Base-by-base conservation (phyloP, 2,113 vertebrate species). In the Prunella fulvescens region DNA sequence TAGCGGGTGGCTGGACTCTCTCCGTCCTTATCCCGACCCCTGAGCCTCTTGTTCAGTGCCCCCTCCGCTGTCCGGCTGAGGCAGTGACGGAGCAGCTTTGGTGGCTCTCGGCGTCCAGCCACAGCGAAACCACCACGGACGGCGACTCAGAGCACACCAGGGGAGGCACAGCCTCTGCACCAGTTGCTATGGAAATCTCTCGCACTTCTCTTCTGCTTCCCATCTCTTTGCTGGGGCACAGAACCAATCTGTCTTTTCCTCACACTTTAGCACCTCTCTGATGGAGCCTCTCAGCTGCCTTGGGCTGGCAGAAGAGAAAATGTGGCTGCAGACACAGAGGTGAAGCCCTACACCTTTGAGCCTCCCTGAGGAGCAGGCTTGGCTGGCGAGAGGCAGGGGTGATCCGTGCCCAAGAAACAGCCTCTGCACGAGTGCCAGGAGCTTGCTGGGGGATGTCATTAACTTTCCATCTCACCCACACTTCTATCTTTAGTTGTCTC, bases 171-270 rank as follows among this genome's bases (percentile, higher is more conserved):
- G 87, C n/a, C 44, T 82, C 74, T 84, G 81, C 56, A 22, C 62
- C 66, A 24, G 95, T 94, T 95, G 90, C 96, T 94, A 94, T 92
- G 82, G 95, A 85, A 94, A 95, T 96, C 66, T 57, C 71, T 69
- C 57, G 54, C 47, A 35, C 56, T 93, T 65, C 70, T 79, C 44
- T 86, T 50, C 50, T 85, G 87, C 37, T 74, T 67, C 71, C 64
- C 70, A 14, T 85, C 65, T 81, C 2, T 64, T 89, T 81, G 7
- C 35, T 60, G 70, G 69, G 74, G 25, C n/a, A 28, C 82, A 58
- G 44, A 79, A 92, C 1, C 53, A 24, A 31, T 79, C 70, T 56
- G 33, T 33, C 31, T 64, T 54, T 12, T 19, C 58, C 20, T 48
- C 35, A 1, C 44, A 4, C 44, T 84, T 77, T 37, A 56, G 25